phyloP scores from a whole-genome alignment of 2,113 vertebrate genomes.

The Thamnaconus septentrionalis region DNA sequence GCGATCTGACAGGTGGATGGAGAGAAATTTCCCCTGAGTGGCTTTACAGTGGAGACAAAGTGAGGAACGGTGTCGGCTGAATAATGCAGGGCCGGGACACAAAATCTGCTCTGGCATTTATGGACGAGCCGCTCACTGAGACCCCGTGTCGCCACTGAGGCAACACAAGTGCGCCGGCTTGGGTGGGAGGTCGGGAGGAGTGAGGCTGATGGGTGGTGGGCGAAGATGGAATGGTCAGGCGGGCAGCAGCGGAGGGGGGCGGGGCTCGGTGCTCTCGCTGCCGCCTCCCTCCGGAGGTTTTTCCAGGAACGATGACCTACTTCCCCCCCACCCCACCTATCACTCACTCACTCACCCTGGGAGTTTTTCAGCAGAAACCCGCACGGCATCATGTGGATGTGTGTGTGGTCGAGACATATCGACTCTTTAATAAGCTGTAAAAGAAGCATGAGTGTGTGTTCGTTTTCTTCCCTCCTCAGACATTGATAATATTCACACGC shows the following conservation, averaged over 20 bases:
- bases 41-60: conserved; percentile 45
- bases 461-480: background rate
- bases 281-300: conserved; percentile 50
- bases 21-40: conserved; percentile 28
- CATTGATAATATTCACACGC: no score
- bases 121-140: conserved; percentile 11
- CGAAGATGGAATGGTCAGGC: conserved; percentile 26
- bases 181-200: conserved; percentile 14
- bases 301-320: conserved; percentile 71
- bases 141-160: no score
- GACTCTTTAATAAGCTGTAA: background rate
- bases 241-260: conserved; percentile 29
- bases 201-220: conserved; percentile 5
- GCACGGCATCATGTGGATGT: no score
- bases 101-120: conserved; percentile 38
- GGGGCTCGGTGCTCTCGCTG: conserved; percentile 41
- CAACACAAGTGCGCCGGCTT: conserved; percentile 10
- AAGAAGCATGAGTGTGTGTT: background rate
- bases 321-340: conserved; percentile 37
- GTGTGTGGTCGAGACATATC: background rate
- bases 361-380: no score
- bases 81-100: conserved; percentile 58
- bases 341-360: no score
- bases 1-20: conserved; percentile 13
- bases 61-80: conserved; percentile 60